Conservation (phyloP, 2,797 vertebrate species). For the Rhinella marina region DNA sequence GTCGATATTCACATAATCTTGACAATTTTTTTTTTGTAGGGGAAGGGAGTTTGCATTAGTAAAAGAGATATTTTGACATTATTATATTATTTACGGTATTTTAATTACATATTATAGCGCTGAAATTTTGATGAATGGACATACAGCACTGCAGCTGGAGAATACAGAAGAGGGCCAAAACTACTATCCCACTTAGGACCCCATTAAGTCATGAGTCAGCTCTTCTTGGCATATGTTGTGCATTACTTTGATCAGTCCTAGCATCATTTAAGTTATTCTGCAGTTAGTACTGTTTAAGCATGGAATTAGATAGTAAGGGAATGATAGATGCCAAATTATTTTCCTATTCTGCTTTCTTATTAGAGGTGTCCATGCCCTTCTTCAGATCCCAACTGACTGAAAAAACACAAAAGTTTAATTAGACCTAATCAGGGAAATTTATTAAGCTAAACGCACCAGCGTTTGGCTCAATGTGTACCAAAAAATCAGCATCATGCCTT, state of each 20-base stretch:
- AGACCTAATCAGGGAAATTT: not conserved
- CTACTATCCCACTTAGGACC: not conserved
- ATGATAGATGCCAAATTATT: not conserved
- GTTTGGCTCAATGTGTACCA: too few relatives aligned
- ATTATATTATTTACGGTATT: not conserved
- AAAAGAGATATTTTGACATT: not conserved
- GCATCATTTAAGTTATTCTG: not conserved
- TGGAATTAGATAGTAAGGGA: not conserved
- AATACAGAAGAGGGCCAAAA: not conserved
- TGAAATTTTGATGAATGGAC: slow-evolving; percentile 7
- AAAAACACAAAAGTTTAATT: not conserved
- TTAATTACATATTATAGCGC: not conserved
- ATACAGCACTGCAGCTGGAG: not conserved
- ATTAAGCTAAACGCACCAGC: too few relatives aligned
- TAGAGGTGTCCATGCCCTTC: not conserved
- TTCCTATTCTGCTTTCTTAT: not conserved
- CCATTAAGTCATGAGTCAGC: not conserved
- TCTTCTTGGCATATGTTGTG: not conserved
- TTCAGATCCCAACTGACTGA: not conserved
- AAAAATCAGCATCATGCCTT: too few relatives aligned
- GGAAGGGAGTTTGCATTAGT: not conserved
- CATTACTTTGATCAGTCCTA: not conserved
- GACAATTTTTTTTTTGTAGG: not conserved
- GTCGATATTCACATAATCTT: too few relatives aligned
- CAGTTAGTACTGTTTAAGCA: not conserved